These are phyloP conservation scores for Eriocheir sinensis DNA, from an alignment of 1,140 invertebrate genomes.

Conservation along the genomic window DNA sequence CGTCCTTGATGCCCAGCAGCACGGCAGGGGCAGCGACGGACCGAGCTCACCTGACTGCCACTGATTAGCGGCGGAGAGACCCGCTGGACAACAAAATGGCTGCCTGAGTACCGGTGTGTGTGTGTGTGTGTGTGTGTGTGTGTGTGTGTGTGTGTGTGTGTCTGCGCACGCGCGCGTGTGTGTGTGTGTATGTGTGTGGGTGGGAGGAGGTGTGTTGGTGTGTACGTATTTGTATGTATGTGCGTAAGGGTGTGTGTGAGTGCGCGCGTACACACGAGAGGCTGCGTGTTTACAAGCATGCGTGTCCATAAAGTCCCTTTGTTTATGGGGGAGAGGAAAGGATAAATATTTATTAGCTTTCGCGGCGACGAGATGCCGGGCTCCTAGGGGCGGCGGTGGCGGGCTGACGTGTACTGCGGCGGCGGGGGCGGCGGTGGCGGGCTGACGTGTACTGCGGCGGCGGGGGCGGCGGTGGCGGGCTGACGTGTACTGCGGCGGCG, in stretches of 20 bases:
- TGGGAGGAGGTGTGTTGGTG: conserved; percentile 10
- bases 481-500: no score
- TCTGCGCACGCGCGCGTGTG: neutral
- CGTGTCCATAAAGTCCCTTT: neutral
- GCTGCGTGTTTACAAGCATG: neutral
- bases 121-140: no score
- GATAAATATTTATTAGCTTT: neutral
- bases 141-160: neutral
- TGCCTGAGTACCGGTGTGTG: neutral
- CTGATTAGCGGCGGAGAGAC: no score
- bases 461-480: no score
- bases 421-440: neutral
- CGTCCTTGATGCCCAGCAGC: no score
- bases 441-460: no score
- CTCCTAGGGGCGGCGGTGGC: neutral
- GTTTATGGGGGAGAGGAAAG: neutral
- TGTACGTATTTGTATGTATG: neutral
- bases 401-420: neutral
- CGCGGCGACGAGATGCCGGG: neutral
- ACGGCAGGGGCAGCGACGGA: no score
- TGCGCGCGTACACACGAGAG: neutral
- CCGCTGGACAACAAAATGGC: neutral
- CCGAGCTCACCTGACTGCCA: no score
- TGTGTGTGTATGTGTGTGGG: conserved; percentile 25
- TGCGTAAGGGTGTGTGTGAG: neutral